Evolutionary conservation across 2,797 vertebrate genomes (phyloP), one percentile per base, ranked within the genome.

Genomic region (Hipposideros larvatus): DNA sequence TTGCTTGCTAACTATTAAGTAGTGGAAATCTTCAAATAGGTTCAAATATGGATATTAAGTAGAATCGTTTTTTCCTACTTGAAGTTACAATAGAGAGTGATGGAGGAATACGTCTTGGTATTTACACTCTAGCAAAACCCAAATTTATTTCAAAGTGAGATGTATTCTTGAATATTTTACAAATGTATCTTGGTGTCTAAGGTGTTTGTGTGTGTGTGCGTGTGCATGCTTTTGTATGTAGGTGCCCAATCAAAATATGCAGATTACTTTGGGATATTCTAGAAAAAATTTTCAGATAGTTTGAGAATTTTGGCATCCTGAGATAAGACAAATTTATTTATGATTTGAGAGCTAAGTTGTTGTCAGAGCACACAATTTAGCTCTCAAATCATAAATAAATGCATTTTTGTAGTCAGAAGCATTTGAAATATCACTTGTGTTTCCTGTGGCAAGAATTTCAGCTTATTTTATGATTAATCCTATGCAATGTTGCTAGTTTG

Each of bases 371-470:
- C 65, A 94, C 26, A 86, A 77, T 79, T 89, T 88, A 87, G n/a
- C 48, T 94, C 66, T 95, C 55, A 80, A 59, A 66, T 83, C 78
- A 66, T 48, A 94, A 93, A 66, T 48, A 37, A 82, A 10, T 86
- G n/a, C 10, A 11, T 92, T 93, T 92, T 74, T 66, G 19, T 48
- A 53, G 15, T 89, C 55, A 91, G 59, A 86, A 41, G 22, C 77
- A 78, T 71, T 68, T 89, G 61, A 95, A 73, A 61, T 68, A 51
- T 31, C 59, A 65, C 37, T 55, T 18, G 34, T 61, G 19, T 89
- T 94, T 78, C 28, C 68, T 93, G 87, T 71, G 61, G 28, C 37
- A 93, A 87, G 41, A 51, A 73, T 84, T 87, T 91, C 14, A 80
- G 7, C 43, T 94, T 87, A 21, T 71, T 89, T 80, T 77, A 16